These are phyloP conservation scores for Glossophaga mutica DNA, from an alignment of 2,797 vertebrate genomes.

Conservation along the genomic window DNA sequence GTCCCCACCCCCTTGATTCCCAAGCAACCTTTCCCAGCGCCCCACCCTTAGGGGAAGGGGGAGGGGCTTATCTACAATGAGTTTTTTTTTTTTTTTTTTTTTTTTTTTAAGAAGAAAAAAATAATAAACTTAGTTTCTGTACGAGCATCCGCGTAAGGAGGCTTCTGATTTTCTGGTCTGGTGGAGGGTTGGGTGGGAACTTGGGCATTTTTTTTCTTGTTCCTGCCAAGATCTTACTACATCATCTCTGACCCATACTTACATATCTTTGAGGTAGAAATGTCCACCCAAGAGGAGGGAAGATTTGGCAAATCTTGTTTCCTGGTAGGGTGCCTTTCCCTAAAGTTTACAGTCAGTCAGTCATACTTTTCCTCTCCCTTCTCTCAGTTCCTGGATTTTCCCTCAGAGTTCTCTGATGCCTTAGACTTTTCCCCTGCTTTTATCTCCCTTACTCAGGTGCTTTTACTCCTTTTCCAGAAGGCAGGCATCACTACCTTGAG, in stretches of 20 bases:
- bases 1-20: slow-evolving; percentile 74
- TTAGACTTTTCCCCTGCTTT: neutral
- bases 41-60: slow-evolving; percentile 60
- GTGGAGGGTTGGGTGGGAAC: slow-evolving; percentile 71
- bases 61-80: slow-evolving; percentile 71
- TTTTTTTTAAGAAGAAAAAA: slow-evolving; percentile 68
- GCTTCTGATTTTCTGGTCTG: slow-evolving; percentile 77
- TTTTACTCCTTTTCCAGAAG: slow-evolving; percentile 39
- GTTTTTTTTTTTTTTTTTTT: slow-evolving; percentile 35
- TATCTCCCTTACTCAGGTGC: slow-evolving; percentile 23
- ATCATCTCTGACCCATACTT: slow-evolving; percentile 26
- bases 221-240: slow-evolving; percentile 9
- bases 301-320: neutral
- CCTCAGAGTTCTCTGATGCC: neutral
- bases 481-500: slow-evolving; percentile 17
- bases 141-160: slow-evolving; percentile 77
- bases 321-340: neutral
- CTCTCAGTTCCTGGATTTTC: neutral
- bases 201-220: slow-evolving; percentile 39
- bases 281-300: neutral
- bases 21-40: slow-evolving; percentile 67
- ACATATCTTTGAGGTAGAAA: slow-evolving; percentile 32
- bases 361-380: neutral
- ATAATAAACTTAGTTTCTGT: slow-evolving; percentile 80
- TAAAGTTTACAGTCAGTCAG: neutral